Conservation (phyloP, 2,797 vertebrate species). For the Psittacula echo region DNA sequence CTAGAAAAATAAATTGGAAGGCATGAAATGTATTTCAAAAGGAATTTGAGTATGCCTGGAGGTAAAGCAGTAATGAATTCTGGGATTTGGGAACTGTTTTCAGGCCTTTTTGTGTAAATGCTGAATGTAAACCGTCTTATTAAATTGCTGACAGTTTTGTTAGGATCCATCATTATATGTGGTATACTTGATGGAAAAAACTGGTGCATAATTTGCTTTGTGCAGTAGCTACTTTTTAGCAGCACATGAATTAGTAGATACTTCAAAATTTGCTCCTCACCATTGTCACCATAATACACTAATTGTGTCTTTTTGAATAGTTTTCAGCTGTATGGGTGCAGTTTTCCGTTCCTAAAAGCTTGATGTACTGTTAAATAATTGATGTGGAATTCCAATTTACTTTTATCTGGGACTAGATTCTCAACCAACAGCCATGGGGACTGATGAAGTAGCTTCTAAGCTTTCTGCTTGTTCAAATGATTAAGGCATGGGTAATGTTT, state of each 20-base stretch:
- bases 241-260: neutral
- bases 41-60: neutral
- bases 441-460: neutral
- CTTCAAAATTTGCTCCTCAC: neutral
- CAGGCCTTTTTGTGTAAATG: neutral
- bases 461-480: neutral
- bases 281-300: neutral
- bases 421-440: neutral
- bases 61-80: neutral
- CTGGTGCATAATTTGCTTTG: neutral
- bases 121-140: neutral
- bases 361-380: neutral
- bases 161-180: neutral
- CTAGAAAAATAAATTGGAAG: neutral
- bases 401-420: neutral
- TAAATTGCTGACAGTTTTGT: neutral
- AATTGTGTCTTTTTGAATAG: neutral
- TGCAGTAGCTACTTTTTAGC: neutral
- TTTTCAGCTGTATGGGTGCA: neutral
- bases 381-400: neutral
- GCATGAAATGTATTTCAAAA: neutral
- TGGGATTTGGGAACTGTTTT: neutral
- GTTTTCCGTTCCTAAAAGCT: neutral
- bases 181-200: neutral
- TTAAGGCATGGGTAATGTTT: neutral